Evolutionary conservation across 2,888 invertebrate genomes (phyloP), one percentile per base, ranked within the genome.

Genomic region (Pemphredon lugubris): DNA sequence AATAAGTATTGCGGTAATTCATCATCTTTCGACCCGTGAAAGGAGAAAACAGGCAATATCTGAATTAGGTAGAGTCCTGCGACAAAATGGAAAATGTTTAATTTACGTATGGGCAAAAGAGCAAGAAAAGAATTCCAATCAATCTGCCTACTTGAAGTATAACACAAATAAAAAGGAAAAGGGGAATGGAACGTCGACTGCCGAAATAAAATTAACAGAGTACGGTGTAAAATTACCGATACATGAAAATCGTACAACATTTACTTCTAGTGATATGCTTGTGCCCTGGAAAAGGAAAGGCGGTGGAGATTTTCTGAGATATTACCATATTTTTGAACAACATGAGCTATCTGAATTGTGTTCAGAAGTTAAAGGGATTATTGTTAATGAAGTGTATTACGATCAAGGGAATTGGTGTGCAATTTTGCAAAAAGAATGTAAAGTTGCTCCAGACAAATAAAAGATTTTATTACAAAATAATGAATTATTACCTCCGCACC

Each of bases 321-420:
- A 93, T 89, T 99, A 99, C 90, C 98, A 99, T 86, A 97, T 98
- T 1, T 99, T 98, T 87, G 93, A 95, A 79, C 94, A 96, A 78
- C 93, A 93, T 0, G 98, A 98, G 90, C 89, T 98, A 34, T 93
- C 95, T 79, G 79, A 89, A 1, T 89, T 98, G 40, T 95, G 95
- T 76, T 84, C 85, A 18, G 89, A 91, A 70, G 78, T 94, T 3
- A 77, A 90, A 0, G 90, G 90, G 42, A 90, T 95, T 37, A 83
- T 86, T 42, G 90, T 98, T 9, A 87, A 93, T 30, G 90, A 92
- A 23, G 93, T 93, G 82, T 99, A 96, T 89, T 98, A 98, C 85
- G 98, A 98, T 89, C 96, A 98, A 90, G 99, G 99, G 0, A 99
- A 99, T 89, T 98, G 98, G 96, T 98, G 98, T 91, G 93, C 96